These are phyloP conservation scores for Mallotus villosus DNA, from an alignment of 2,797 vertebrate genomes.

Conservation along the genomic window DNA sequence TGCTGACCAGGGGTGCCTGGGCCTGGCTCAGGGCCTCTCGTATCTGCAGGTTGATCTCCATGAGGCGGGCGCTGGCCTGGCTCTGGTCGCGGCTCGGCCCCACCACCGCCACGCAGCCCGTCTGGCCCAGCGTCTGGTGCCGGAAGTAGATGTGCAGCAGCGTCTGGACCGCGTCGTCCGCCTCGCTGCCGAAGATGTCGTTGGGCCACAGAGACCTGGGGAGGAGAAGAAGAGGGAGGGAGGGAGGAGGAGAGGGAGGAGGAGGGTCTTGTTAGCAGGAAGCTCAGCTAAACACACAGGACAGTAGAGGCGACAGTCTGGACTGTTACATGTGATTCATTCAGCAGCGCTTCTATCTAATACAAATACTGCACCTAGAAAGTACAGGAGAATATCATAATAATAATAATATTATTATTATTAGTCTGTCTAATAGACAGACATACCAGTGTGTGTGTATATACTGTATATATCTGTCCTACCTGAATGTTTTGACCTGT, in stretches of 20 bases:
- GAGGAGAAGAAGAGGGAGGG: not conserved
- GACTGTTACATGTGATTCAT: no score
- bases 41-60: constrained; percentile 98
- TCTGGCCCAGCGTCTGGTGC: constrained; percentile 95
- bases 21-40: constrained; percentile 86
- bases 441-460: not conserved
- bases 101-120: constrained; percentile 91
- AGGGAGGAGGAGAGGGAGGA: not conserved
- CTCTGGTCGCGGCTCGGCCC: constrained; percentile 92
- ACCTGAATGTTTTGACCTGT: constrained; percentile 97
- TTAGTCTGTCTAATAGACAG: no score
- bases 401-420: no score
- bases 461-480: constrained; percentile 24
- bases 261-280: not conserved
- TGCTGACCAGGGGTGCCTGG: constrained; percentile 74
- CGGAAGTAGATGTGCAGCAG: constrained; percentile 97
- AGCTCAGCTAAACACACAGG: not conserved
- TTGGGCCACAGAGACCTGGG: constrained; percentile 91
- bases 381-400: no score
- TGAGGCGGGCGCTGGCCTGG: constrained; percentile 90
- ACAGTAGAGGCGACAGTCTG: not conserved
- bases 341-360: no score
- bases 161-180: constrained; percentile 90
- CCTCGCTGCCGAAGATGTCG: constrained; percentile 92
- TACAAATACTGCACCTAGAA: no score